Evolutionary conservation across 2,797 vertebrate genomes (phyloP), one percentile per base, ranked within the genome.

Genomic region (Novumbra hubbsi): DNA sequence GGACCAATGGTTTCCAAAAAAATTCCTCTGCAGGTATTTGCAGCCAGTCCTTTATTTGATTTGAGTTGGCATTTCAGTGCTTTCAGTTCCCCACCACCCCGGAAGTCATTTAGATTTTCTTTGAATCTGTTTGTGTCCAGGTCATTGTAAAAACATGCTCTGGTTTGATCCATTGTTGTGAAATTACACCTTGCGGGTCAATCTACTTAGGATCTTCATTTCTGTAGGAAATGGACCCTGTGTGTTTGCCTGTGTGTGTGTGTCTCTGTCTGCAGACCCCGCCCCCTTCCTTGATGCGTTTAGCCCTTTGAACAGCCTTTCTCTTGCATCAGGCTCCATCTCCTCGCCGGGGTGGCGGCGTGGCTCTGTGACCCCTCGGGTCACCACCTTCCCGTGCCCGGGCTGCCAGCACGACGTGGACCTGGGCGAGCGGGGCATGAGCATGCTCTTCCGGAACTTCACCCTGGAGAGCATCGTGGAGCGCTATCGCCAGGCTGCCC

Each of bases 391-490:
- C 84, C 94, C 95, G 0, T 99, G 97, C 85, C 97, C 98, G 0
- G 96, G 96, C 80, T 99, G 98, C 88, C 93, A 96, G 84, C 94
- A 95, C 11, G 96, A 98, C 83, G 95, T 99, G 8, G 98, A 99
- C 87, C 95, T 99, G 0, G 98, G 98, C 48, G 98, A 99, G 78
- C 96, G 97, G 14, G 98, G 98, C 78, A 96, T 99, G 91, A 98
- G 91, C 81, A 97, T 98, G 91, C 89, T 99, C 69, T 99, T 99
- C 87, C 93, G 97, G 15, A 99, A 98, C 92, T 95, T 99, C 82
- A 99, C 97, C 1, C 91, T 99, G 92, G 98, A 99, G 91, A 96
- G 89, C 62, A 99, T 99, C 41, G 98, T 99, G 0, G 98, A 99
- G 86, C 94, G 97, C 65, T 98, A 98, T 64, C 92, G 97, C 19